Evolutionary conservation across 2,113 vertebrate species (phyloP), one percentile per base, ranked within the genome.

Genomic region (Anolis sagrei): DNA sequence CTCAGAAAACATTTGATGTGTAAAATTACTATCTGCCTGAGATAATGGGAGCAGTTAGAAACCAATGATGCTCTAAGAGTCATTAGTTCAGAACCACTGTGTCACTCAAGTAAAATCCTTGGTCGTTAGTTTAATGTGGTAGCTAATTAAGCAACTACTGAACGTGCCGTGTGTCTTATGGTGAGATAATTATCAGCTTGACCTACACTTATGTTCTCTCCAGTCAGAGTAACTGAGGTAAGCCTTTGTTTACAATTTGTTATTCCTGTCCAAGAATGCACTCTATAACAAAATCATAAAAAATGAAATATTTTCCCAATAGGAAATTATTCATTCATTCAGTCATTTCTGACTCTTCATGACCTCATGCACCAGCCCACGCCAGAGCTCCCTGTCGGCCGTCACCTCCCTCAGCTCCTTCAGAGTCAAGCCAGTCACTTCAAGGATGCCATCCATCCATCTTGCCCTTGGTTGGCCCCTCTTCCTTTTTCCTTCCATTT

Each of bases 1-100:
- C 21, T 83, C 32, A 36, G 29, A 44, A 77, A 69, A 58, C 44
- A 3, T 78, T 54, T 73, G 1, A 0, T 1, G 21, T 0, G 2
- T 86, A 90, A 88, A 82, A 81, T 76, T 84, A 32, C 62, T 77
- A 79, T 86, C 88, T 64, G 16, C 90, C 39, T 13, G 8, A 76
- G 81, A n/a, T 88, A 76, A 88, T 81, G 80, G 87, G 76, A 84
- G 81, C 25, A 32, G 58, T 85, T 86, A 81, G 82, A 44, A 87
- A 54, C 23, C 79, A 64, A 61, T n/a, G 5, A 75, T 85, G 66
- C 3, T 79, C 4, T 32, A 79, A 51, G 44, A 87, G 34, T 0
- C 0, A n/a, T 83, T 77, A 54, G 32, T 9, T 32, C 61, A 3
- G 49, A 85, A 79, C 25, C 9, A 81, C 68, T 88, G 29, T 34